phyloP scores from a whole-genome alignment of 2,113 vertebrate genomes.

The Scartelaos histophorus region DNA sequence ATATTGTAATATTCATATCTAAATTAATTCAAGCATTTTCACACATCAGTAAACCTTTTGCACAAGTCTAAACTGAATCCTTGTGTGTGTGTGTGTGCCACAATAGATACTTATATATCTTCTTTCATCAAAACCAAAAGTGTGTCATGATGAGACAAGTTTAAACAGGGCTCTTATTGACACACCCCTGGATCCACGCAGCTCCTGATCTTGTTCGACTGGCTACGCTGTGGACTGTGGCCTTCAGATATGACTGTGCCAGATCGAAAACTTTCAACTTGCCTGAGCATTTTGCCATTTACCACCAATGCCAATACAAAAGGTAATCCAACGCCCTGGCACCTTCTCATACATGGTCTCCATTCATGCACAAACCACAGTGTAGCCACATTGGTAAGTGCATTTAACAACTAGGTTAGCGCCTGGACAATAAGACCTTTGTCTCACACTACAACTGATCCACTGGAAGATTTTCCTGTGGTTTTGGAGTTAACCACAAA shows the following conservation, averaged over 20 bases:
- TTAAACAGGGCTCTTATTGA: constrained; percentile 48
- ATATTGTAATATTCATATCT: not conserved
- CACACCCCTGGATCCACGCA: constrained; percentile 62
- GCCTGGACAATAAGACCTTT: constrained; percentile 66
- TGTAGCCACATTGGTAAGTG: constrained; percentile 47
- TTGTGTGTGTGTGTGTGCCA: constrained; percentile 24
- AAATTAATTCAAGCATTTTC: not conserved
- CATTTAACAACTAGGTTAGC: constrained; percentile 66
- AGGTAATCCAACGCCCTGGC: constrained; percentile 43
- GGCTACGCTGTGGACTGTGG: constrained; percentile 47
- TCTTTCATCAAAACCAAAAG: constrained; percentile 39
- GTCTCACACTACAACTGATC: constrained; percentile 63
- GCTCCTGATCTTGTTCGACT: constrained; percentile 57
- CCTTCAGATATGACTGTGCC: constrained; percentile 38
- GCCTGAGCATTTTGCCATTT: constrained; percentile 20
- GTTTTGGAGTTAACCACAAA: constrained; percentile 69
- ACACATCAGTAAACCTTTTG: not conserved
- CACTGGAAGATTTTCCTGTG: constrained; percentile 67
- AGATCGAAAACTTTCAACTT: constrained; percentile 36
- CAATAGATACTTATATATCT: constrained; percentile 18
- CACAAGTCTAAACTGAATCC: constrained; percentile 5
- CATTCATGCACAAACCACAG: constrained; percentile 48
- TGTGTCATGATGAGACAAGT: constrained; percentile 53
- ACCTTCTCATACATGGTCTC: constrained; percentile 28
- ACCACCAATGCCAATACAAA: not conserved